These are phyloP conservation scores for Drosophila tsacasi DNA, from an alignment of 1,140 invertebrate genomes.

Conservation along the genomic window DNA sequence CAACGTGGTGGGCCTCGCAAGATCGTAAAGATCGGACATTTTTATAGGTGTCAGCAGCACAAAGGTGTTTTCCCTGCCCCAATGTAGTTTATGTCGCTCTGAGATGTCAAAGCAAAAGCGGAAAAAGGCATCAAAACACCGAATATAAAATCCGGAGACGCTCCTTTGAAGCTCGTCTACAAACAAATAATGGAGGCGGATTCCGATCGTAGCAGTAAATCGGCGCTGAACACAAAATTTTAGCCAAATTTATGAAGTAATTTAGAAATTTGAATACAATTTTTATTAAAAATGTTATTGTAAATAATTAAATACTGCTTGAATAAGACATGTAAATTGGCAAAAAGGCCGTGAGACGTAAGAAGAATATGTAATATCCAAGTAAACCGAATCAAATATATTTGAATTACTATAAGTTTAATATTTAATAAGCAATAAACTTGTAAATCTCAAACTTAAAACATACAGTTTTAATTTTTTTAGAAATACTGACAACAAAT, in stretches of 20 bases:
- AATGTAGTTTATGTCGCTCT: slow-evolving; percentile 44
- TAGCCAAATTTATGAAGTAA: background rate
- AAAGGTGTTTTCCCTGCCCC: slow-evolving; percentile 69
- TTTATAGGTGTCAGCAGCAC: slow-evolving; percentile 71
- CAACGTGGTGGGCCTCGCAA: slow-evolving; percentile 23
- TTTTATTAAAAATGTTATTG: background rate
- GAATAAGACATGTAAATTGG: background rate
- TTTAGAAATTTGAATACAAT: background rate
- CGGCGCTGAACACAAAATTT: slow-evolving; percentile 13
- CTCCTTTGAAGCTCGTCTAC: slow-evolving; percentile 63
- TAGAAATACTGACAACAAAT: too few relatives aligned
- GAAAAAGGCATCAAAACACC: slow-evolving; percentile 42
- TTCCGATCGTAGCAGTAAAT: slow-evolving; percentile 18
- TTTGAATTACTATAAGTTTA: background rate
- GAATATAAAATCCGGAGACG: slow-evolving; percentile 46
- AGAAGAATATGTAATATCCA: background rate
- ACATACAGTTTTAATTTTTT: background rate
- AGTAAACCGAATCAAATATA: background rate
- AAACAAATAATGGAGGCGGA: slow-evolving; percentile 51
- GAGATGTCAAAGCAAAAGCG: slow-evolving; percentile 70
- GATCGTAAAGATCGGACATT: slow-evolving; percentile 65
- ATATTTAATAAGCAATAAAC: background rate
- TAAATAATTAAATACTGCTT: background rate
- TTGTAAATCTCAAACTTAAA: background rate
- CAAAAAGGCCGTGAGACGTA: too few relatives aligned